These are phyloP conservation scores for Podargus strigoides DNA, from an alignment of 2,797 vertebrate species.

Conservation along the genomic window DNA sequence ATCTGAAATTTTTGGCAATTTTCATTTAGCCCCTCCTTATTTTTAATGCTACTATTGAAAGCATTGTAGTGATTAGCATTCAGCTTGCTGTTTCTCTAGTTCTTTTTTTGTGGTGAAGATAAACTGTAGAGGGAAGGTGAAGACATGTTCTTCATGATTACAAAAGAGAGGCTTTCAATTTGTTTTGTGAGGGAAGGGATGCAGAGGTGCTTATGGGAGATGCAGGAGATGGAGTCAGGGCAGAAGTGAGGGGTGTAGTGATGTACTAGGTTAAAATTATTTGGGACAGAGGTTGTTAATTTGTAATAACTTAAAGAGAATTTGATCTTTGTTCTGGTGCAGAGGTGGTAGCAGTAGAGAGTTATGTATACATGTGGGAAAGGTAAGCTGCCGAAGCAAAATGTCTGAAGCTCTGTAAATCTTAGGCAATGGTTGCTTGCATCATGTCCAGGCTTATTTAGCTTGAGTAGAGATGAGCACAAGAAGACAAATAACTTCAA, in stretches of 20 bases:
- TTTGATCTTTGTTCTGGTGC: background rate
- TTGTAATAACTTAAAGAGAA: background rate
- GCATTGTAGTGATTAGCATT: background rate
- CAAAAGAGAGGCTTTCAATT: background rate
- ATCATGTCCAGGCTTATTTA: background rate
- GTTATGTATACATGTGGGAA: background rate
- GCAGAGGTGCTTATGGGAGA: background rate
- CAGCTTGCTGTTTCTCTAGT: background rate
- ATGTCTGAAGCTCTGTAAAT: background rate
- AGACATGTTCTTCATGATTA: background rate
- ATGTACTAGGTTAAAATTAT: background rate
- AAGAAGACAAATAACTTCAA: background rate
- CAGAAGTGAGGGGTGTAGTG: background rate
- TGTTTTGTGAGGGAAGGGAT: background rate
- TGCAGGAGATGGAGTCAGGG: background rate
- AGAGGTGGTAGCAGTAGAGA: background rate
- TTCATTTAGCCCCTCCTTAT: background rate
- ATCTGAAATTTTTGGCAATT: background rate
- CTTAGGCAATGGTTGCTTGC: background rate
- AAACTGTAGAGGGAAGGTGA: background rate
- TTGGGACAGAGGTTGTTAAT: background rate
- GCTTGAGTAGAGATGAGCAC: background rate
- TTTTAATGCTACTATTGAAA: background rate
- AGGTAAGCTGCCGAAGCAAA: background rate
- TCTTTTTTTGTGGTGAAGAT: background rate